Base-by-base conservation (phyloP, 2,113 vertebrate genomes). In the Etheostoma cragini region DNA sequence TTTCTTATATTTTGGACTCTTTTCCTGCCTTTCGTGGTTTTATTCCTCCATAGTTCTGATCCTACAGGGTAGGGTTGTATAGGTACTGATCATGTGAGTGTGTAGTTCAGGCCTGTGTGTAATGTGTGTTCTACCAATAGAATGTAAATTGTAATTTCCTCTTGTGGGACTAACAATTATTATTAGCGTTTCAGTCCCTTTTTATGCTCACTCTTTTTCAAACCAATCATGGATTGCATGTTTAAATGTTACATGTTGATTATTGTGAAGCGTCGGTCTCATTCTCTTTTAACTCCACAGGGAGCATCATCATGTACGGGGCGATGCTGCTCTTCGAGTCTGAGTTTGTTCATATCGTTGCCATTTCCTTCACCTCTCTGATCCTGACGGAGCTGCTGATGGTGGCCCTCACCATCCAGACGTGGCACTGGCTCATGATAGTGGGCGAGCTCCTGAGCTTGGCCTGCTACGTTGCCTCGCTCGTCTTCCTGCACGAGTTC, bases 391-490 rank as follows among this genome's bases (percentile, higher is more conserved):
- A 99, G 95, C 92, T 99, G 80, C 95, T 99, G 73, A 99, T 99
- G 98, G 98, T 99, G 94, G 98, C 98, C 0, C 90, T 99, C 76
- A 99, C 98, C 0, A 96, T 99, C 54, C 98, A 99, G 94, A 98
- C 97, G 0, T 99, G 98, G 98, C 98, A 99, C 89, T 99, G 98
- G 97, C 97, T 99, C 62, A 99, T 99, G 97, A 98, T 99, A 0
- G 97, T 99, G 56, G 98, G 95, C 0, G 98, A 99, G 90, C 92
- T 99, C 76, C 97, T 98, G 83, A 99, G 98, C 82, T 89, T 99
- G 82, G 96, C 97, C 80, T 98, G 97, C 89, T 99, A 99, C 86
- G 93, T 99, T 14, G 98, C 98, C 42, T 99, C 98, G 4, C 96
- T 99, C 72, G 97, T 99, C 81, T 99, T 99, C 95, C 81, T 99